phyloP scores from a whole-genome alignment of 2,113 vertebrate species.

The Melanerpes formicivorus region DNA sequence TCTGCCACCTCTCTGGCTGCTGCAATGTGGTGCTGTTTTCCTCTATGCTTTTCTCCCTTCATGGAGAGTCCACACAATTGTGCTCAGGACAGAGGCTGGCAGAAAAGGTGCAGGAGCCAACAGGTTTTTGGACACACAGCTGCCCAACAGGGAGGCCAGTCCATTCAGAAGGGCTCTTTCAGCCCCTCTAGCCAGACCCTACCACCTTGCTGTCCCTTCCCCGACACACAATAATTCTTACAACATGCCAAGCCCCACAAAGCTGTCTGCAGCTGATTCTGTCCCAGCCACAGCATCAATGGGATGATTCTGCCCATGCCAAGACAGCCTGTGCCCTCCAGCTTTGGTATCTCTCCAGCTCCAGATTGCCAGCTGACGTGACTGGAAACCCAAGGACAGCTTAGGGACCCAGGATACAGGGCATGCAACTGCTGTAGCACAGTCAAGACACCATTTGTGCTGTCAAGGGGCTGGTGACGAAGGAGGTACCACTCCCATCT shows the following conservation, averaged over 20 bases:
- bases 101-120: not conserved
- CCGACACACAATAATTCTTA: not conserved
- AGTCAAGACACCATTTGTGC: not conserved
- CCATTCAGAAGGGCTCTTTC: not conserved
- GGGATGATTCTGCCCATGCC: not conserved
- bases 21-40: not conserved
- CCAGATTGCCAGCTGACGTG: not conserved
- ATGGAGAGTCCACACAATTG: not conserved
- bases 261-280: not conserved
- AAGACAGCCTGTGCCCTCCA: not conserved
- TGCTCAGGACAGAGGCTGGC: accelerated
- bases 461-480: accelerated
- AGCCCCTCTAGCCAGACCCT: not conserved
- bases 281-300: not conserved
- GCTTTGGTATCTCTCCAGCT: not conserved
- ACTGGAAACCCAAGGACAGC: not conserved
- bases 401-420: not conserved
- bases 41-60: not conserved
- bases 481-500: not conserved
- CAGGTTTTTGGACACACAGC: not conserved
- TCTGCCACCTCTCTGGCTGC: not conserved
- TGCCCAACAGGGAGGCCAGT: not conserved
- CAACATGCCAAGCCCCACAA: not conserved
- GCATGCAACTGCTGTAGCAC: not conserved
- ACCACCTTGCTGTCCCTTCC: not conserved